Evolutionary conservation across 2,888 invertebrate genomes (phyloP).

Genomic region (Timema cristinae): DNA sequence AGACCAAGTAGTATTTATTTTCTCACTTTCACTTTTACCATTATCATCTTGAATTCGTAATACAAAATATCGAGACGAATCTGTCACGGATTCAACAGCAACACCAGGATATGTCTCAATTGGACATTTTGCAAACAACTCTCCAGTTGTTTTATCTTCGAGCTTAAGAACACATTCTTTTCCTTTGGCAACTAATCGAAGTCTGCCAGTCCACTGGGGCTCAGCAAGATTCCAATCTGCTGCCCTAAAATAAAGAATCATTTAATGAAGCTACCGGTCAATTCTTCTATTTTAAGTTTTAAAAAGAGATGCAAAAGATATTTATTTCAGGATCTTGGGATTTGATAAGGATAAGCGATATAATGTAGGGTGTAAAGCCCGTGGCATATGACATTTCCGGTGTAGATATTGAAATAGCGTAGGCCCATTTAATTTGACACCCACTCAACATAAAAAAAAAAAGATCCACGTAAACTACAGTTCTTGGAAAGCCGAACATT

Average conservation of each 20-base stretch:
- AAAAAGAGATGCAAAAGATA: too few relatives aligned
- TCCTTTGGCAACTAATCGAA: slow-evolving; percentile 87
- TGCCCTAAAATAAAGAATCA: slow-evolving; percentile 62
- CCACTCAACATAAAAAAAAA: slow-evolving; percentile 2
- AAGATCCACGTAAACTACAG: not conserved
- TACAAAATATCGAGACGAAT: slow-evolving; percentile 97
- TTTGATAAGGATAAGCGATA: not conserved
- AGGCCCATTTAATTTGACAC: not conserved
- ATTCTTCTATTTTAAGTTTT: too few relatives aligned
- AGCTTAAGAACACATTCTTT: slow-evolving; percentile 84
- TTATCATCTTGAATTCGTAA: slow-evolving; percentile 91
- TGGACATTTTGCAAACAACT: slow-evolving; percentile 94
- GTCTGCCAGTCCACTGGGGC: slow-evolving; percentile 98
- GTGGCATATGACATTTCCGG: too few relatives aligned
- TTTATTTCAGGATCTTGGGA: not conserved
- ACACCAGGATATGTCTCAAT: slow-evolving; percentile 93
- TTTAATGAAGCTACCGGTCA: too few relatives aligned
- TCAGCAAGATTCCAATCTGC: slow-evolving; percentile 98
- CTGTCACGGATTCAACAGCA: slow-evolving; percentile 92
- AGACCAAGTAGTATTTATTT: too few relatives aligned
- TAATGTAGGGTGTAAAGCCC: not conserved
- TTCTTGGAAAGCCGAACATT: not conserved
- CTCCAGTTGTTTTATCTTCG: slow-evolving; percentile 91
- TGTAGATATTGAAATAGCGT: too few relatives aligned
- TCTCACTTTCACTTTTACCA: slow-evolving; percentile 51